These are phyloP conservation scores for Cinclus cinclus DNA, from an alignment of 2,113 vertebrate species.

Conservation along the genomic window DNA sequence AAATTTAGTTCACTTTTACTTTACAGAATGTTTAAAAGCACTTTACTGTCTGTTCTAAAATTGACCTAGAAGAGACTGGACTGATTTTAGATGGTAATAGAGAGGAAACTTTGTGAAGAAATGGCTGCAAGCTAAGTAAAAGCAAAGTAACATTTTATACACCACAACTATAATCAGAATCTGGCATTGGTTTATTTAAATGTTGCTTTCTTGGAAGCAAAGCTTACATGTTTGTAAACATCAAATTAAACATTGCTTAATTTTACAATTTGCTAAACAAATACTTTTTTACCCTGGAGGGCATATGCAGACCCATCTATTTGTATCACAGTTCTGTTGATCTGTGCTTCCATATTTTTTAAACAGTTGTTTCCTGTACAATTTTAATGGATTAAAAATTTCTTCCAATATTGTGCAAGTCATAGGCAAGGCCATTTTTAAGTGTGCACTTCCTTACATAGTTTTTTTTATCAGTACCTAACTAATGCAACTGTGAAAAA, in stretches of 20 bases:
- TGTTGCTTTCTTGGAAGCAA: slow-evolving; percentile 60
- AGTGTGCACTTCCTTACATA: slow-evolving; percentile 40
- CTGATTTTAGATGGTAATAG: slow-evolving; percentile 38
- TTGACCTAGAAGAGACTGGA: slow-evolving; percentile 33
- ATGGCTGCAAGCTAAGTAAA: slow-evolving; percentile 9
- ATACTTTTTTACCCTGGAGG: slow-evolving; percentile 46
- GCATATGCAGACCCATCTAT: slow-evolving; percentile 22
- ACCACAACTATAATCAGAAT: slow-evolving; percentile 65
- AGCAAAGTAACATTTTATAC: slow-evolving; percentile 26
- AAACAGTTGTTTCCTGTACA: slow-evolving; percentile 28
- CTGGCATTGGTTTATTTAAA: slow-evolving; percentile 67
- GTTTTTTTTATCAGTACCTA: slow-evolving; percentile 44
- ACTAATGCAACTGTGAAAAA: slow-evolving; percentile 68
- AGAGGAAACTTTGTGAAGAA: slow-evolving; percentile 32
- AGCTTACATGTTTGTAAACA: slow-evolving; percentile 71
- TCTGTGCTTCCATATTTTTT: slow-evolving; percentile 34
- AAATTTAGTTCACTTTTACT: slow-evolving; percentile 75
- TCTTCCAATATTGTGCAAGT: slow-evolving; percentile 41
- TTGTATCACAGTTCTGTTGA: background rate
- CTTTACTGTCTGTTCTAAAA: slow-evolving; percentile 60
- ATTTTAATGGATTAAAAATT: slow-evolving; percentile 32
- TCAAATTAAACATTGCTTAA: slow-evolving; percentile 67
- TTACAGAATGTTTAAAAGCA: slow-evolving; percentile 73
- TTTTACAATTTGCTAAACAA: slow-evolving; percentile 68
- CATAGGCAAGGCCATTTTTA: slow-evolving; percentile 49